Conservation (phyloP, 2,797 vertebrate species). For the Setipinna tenuifilis region DNA sequence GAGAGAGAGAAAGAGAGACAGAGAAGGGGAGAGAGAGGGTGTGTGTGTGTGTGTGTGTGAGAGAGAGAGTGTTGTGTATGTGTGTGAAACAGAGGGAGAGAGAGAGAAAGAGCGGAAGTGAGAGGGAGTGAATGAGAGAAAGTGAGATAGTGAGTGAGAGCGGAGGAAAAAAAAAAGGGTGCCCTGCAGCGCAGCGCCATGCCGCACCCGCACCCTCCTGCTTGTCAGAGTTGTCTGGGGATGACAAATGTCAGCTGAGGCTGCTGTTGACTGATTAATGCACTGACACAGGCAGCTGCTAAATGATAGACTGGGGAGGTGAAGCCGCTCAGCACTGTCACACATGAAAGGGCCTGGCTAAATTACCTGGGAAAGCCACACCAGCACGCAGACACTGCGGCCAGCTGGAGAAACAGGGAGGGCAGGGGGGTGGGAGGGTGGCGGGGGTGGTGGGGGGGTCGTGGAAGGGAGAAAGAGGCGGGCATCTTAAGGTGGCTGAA, state of each 20-base stretch:
- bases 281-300: slow-evolving; percentile 46
- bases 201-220: background rate
- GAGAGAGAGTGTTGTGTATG: background rate
- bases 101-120: background rate
- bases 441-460: no score
- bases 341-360: slow-evolving; percentile 19
- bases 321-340: slow-evolving; percentile 23
- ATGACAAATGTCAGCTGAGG: slow-evolving; percentile 47
- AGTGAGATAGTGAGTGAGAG: slow-evolving; percentile 53
- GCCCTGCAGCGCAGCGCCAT: background rate
- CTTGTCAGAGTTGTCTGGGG: slow-evolving; percentile 32
- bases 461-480: background rate
- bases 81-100: background rate
- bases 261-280: slow-evolving; percentile 54
- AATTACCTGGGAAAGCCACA: slow-evolving; percentile 23
- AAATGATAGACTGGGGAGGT: slow-evolving; percentile 49
- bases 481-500: background rate
- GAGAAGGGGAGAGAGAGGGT: background rate
- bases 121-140: background rate
- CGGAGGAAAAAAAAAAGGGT: slow-evolving; percentile 46
- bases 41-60: no score
- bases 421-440: no score
- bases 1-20: background rate
- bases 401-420: slow-evolving; percentile 11
- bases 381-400: slow-evolving; percentile 1